Base-by-base conservation (phyloP, 2,888 invertebrate genomes). In the Agrochola litura region DNA sequence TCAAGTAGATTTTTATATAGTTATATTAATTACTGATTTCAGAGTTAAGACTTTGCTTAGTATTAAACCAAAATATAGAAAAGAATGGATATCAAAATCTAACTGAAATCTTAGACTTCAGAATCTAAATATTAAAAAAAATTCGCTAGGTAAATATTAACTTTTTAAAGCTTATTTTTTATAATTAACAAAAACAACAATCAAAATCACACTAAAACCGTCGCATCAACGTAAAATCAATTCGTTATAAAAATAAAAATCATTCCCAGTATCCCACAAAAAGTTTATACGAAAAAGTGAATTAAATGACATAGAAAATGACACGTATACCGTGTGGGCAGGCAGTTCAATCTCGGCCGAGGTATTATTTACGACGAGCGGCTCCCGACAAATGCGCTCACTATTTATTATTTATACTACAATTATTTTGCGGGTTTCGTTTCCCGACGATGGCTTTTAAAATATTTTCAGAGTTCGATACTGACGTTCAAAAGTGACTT, bases 301-400 rank as follows among this genome's bases (percentile, higher is more conserved):
- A 72, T 86, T 73, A 82, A 85, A 82, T 85, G 82, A 63, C 75
- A 52, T 61, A 60, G 6, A 60, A 71, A 73, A 85, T 85, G 82
- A 69, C 86, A 82, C 67, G 84, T 78, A 82, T 66, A 75, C 46
- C 64, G 65, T 25, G 41, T 43, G 71, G 64, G 65, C 63, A 68
- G 85, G 77, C 80, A 77, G 86, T 76, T 79, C 86, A 71, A 86
- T 85, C 83, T 71, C 79, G 67, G 49, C 30, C n/a, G 82, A 61
- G 72, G 86, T 77, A 77, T 77, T 81, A 85, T 80, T 78, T 85
- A 86, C 63, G 78, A 73, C 46, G 37, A 4, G 69, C 58, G 63
- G 68, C 60, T 52, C 66, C 46, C 69, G 73, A 73, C 77, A 77
- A 85, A 84, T 82, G 69, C 63, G 66, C 19, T 68, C 19, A 66